Conservation (phyloP, 2,113 vertebrate species). For the Hemiprocne comata region DNA sequence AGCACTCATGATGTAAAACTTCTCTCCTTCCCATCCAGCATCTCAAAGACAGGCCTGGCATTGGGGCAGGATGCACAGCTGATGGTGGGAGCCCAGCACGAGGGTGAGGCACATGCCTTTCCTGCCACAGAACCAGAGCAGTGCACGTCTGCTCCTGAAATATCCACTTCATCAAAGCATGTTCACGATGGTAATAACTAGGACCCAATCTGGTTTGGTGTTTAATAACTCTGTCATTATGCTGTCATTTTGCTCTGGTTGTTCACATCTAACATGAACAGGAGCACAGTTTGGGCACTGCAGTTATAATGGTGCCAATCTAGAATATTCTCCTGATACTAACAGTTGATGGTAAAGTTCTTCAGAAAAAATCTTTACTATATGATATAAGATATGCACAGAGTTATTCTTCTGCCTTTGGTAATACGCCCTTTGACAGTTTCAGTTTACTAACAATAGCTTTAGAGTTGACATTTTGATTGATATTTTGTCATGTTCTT, state of each 20-base stretch:
- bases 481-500: constrained; percentile 16
- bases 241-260: background rate
- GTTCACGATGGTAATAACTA: background rate
- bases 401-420: background rate
- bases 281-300: background rate
- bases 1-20: background rate
- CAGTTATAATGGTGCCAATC: background rate
- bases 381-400: background rate
- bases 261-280: background rate
- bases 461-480: background rate
- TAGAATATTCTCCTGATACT: background rate
- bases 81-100: background rate
- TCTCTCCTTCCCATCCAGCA: background rate
- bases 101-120: accelerated
- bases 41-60: background rate
- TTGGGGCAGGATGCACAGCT: accelerated
- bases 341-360: background rate
- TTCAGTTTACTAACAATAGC: constrained; percentile 1
- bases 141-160: background rate
- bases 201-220: background rate
- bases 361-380: background rate
- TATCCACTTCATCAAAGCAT: background rate
- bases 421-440: background rate
- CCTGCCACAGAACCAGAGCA: accelerated
- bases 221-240: background rate